A percentile compares a stretch with the other conserved stretches of the same genome.
Evolutionary conservation across 1,140 invertebrate genomes (phyloP).

Genomic region (Steinernema feltiae): DNA sequence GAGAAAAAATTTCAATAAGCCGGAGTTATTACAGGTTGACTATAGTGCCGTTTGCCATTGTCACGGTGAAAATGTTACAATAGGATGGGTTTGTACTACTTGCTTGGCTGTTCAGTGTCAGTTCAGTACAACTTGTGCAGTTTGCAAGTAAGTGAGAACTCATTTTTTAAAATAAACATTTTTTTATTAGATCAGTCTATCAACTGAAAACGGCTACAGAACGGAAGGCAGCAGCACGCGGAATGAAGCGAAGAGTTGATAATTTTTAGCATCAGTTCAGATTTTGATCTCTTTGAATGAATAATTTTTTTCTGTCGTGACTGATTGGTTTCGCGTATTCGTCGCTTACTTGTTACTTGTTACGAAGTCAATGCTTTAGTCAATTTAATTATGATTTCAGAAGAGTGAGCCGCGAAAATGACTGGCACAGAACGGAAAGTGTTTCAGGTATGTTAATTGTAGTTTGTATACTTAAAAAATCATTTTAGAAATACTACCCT

Average conservation of each 20-base stretch:
- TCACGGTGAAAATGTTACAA: conserved; percentile 32
- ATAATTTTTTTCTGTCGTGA: neutral
- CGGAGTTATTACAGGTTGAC: conserved; percentile 25
- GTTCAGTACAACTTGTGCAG: neutral
- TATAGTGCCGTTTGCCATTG: conserved; percentile 38
- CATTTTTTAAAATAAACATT: neutral
- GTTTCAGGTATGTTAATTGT: conserved; percentile 49
- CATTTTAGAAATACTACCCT: conserved; percentile 98
- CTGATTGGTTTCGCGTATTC: too few species aligned
- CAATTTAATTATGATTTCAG: too few species aligned
- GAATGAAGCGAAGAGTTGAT: neutral
- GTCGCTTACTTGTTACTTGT: too few species aligned
- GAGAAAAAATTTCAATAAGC: conserved; percentile 11
- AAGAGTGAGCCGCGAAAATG: conserved; percentile 40
- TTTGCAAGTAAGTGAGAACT: neutral
- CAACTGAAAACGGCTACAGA: neutral
- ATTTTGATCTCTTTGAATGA: neutral
- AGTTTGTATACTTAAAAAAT: too few species aligned
- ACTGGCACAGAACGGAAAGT: conserved; percentile 58
- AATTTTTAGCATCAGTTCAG: neutral
- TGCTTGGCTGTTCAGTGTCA: conserved; percentile 1
- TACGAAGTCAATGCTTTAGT: too few species aligned
- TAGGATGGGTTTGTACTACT: conserved; percentile 37
- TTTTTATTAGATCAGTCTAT: neutral
- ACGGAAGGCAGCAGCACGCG: neutral